These are phyloP conservation scores for Gracilinanus agilis DNA, from an alignment of 2,113 vertebrate genomes.

Conservation along the genomic window DNA sequence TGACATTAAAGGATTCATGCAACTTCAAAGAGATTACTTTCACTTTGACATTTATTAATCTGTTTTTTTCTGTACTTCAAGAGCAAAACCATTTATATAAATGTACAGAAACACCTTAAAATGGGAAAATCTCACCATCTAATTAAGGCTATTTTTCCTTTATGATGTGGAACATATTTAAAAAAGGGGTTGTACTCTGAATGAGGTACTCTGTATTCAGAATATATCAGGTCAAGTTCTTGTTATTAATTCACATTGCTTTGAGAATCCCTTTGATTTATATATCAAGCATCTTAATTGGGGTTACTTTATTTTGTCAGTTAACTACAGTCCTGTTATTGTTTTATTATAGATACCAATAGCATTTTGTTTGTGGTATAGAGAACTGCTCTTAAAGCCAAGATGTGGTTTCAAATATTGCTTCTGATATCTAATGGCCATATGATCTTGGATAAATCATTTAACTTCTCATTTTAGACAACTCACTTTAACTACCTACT, in stretches of 20 bases:
- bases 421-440: background rate
- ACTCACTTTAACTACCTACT: too few species aligned
- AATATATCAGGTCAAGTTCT: background rate
- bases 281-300: background rate
- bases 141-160: slow-evolving; percentile 30
- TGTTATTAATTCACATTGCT: background rate
- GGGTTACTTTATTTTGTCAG: background rate
- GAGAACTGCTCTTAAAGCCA: background rate
- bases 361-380: background rate
- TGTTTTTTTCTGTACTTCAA: slow-evolving; percentile 46
- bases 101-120: background rate
- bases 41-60: slow-evolving; percentile 62
- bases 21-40: slow-evolving; percentile 55
- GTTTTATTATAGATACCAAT: background rate
- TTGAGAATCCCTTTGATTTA: background rate
- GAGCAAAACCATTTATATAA: slow-evolving; percentile 34
- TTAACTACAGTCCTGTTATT: background rate
- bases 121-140: slow-evolving; percentile 5
- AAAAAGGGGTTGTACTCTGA: background rate
- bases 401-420: background rate
- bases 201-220: background rate
- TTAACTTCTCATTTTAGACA: background rate
- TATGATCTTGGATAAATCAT: background rate
- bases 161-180: background rate
- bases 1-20: slow-evolving; percentile 61